These are phyloP conservation scores for Eurystomus glaucurus DNA, from an alignment of 2,797 vertebrate genomes.

Conservation along the genomic window DNA sequence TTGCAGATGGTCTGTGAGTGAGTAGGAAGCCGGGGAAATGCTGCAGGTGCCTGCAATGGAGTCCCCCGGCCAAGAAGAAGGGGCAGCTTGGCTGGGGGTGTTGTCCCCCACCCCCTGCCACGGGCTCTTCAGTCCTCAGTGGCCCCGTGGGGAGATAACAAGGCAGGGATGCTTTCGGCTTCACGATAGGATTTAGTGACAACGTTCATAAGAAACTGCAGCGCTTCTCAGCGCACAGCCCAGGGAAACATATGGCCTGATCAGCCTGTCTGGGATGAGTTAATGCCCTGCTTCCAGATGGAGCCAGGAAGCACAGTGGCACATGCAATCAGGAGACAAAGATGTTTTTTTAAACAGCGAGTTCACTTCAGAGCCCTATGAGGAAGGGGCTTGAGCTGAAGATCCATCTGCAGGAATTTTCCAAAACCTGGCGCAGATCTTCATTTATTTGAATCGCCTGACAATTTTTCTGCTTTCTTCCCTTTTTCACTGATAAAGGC, in stretches of 20 bases:
- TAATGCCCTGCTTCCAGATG: constrained; percentile 63
- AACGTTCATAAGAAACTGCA: background rate
- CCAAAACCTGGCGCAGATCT: background rate
- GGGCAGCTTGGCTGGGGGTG: background rate
- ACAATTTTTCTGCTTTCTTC: constrained; percentile 30
- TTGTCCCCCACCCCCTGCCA: background rate
- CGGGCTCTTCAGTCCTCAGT: background rate
- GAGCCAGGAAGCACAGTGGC: constrained; percentile 68
- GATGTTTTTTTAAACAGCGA: background rate
- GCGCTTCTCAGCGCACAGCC: background rate
- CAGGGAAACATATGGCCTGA: constrained; percentile 62
- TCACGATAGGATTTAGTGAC: background rate
- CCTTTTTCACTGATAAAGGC: constrained; percentile 46
- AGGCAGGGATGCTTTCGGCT: background rate
- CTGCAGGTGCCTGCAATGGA: constrained; percentile 36
- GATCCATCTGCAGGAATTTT: constrained; percentile 20
- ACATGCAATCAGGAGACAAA: constrained; percentile 68
- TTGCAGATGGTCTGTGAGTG: constrained; percentile 57
- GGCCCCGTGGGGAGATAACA: background rate
- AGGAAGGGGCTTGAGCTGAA: background rate
- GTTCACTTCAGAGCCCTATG: background rate
- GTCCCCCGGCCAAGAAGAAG: constrained; percentile 10
- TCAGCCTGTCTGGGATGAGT: constrained; percentile 62
- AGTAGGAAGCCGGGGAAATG: constrained; percentile 22
- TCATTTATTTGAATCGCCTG: background rate